These are phyloP conservation scores for Sminthurides bifidus DNA, from an alignment of 1,140 invertebrate species.

Conservation along the genomic window DNA sequence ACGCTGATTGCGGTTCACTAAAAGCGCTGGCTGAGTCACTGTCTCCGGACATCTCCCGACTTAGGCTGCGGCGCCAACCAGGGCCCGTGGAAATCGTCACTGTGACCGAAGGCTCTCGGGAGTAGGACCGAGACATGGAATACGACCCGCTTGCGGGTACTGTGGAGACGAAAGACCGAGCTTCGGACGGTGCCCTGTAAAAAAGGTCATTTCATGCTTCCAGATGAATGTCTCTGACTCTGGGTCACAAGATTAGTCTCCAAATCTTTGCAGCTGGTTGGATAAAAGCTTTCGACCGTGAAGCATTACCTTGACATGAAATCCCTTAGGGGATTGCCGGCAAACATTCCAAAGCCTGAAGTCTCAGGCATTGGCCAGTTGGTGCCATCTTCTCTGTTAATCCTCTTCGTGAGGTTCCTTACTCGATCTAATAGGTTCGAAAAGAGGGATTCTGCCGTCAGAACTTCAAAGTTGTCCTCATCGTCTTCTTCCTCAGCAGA, in stretches of 20 bases:
- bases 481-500: constrained; percentile 53
- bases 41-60: constrained; percentile 39
- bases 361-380: constrained; percentile 41
- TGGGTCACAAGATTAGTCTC: neutral
- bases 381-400: constrained; percentile 64
- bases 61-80: constrained; percentile 46
- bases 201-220: too few species aligned
- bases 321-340: constrained; percentile 14
- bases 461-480: constrained; percentile 74
- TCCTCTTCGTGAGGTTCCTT: constrained; percentile 65
- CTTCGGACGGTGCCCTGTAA: constrained; percentile 23
- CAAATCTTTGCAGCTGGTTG: neutral
- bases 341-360: constrained; percentile 21
- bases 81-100: constrained; percentile 32
- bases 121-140: constrained; percentile 14
- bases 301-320: constrained; percentile 20
- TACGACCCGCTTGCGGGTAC: constrained; percentile 11
- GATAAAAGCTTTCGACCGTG: neutral
- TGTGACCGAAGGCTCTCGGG: constrained; percentile 23
- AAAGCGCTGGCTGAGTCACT: constrained; percentile 14
- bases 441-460: constrained; percentile 80
- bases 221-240: neutral
- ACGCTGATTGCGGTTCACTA: constrained; percentile 12
- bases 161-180: constrained; percentile 15
- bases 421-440: constrained; percentile 70